Evolutionary conservation across 2,888 invertebrate species (phyloP), one percentile per base, ranked within the genome.

Genomic region (Blomia tropicalis): DNA sequence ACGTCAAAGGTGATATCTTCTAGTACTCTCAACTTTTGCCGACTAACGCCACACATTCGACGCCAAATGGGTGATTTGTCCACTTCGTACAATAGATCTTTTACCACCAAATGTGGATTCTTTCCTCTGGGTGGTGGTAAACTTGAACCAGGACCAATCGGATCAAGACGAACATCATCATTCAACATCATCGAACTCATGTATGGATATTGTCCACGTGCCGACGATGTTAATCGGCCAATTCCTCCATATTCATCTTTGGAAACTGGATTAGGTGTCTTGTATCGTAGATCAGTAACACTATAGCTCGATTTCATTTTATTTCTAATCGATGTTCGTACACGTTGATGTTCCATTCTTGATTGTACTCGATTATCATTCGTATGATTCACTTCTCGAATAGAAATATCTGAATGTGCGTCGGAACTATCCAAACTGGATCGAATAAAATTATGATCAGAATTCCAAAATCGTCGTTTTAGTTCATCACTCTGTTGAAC

Each of bases 1-100:
- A 86, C 85, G 74, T 93, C 92, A 69, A 92, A 82, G 30, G 87
- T 85, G 7, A 92, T 78, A 2, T 84, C 83, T 58, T 85, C 82
- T 1, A 85, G 77, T 14, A 83, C 73, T 43, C 71, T 68, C 5
- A 69, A 66, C 19, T 82, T 76, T 4, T 68, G 79, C 66, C 66
- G 67, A 29, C 65, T 72, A 27, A 61, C 71, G 64, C 70, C 71
- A 51, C 69, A 69, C 2, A 69, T 59, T 23, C 67, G 66, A 67
- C 63, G 66, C 66, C 66, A 69, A 53, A 77, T 78, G 67, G 63
- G 70, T 64, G 58, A 68, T 7, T 77, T 78, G 19, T 70, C 69
- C 31, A 79, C 76, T 36, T 82, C 81, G 70, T 81, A 81, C 72
- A 80, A 79, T 72, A 83, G 74, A 69, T 78, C 79, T 70, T 81